Evolutionary conservation across 2,113 vertebrate genomes (phyloP), one percentile per base, ranked within the genome.

Genomic region (Dryoscopus gambensis): DNA sequence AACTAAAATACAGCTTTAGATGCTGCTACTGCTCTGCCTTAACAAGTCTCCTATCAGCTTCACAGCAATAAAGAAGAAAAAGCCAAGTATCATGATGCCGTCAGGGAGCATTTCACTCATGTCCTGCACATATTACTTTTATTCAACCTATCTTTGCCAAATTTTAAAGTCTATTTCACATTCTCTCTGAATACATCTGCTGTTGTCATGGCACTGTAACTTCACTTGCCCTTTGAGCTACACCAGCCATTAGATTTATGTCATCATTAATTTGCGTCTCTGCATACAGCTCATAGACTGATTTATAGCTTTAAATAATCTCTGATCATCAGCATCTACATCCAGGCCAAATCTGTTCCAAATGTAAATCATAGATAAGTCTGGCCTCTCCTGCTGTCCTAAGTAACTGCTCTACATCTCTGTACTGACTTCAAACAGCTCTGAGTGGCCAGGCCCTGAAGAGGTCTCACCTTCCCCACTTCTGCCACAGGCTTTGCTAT

Each of bases 1-100:
- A 90, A 87, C 83, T 92, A 57, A 93, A 93, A 75, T 23, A 83
- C 31, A 59, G 55, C 28, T 93, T 94, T 88, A 92, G 89, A 93
- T 85, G 47, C 59, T 73, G n/a, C 53, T 90, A 47, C 60, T 93
- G 39, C 55, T 94, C 75, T 70, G 35, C 39, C 70, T 68, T 84
- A 82, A 86, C 67, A 80, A 70, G 80, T 74, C 49, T 88, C 49
- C 53, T 76, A 42, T 31, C 62, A 85, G 53, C 64, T 91, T 77
- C 82, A 57, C 33, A 87, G 46, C 63, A 92, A 95, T 84, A 56
- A 96, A 97, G 92, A 96, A 81, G n/a, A 87, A 89, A 97, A 96
- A 94, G 22, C 33, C 65, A 83, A 95, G 82, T 87, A 80, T 68
- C 47, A 31, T 39, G 30, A 47, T 89, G 67, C 56, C 89, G 52